Percentiles rank a stretch among this genome's conserved stretches.
Conservation (phyloP, 2,113 vertebrate genomes). For the Coturnix japonica region DNA sequence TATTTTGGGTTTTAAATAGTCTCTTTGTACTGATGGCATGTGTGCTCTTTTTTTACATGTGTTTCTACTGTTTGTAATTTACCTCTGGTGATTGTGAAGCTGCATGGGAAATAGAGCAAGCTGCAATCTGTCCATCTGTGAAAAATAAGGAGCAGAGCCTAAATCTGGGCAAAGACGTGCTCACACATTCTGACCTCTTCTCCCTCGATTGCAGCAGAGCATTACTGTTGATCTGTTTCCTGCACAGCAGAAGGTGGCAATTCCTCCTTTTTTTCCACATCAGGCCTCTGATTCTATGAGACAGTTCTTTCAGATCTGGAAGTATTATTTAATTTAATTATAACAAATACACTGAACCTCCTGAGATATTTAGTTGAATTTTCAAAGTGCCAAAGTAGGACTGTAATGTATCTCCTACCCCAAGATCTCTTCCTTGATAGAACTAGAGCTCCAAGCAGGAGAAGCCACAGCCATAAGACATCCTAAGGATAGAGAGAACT, state of each 20-base stretch:
- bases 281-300: not conserved
- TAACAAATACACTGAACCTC: not conserved
- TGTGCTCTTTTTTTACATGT: not conserved
- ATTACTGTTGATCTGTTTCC: fast-evolving
- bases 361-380: not conserved
- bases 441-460: not conserved
- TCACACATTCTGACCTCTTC: not conserved
- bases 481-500: not conserved
- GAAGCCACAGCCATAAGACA: not conserved
- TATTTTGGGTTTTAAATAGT: conserved; percentile 4
- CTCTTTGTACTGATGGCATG: not conserved
- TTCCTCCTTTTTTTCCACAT: not conserved
- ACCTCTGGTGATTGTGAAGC: not conserved
- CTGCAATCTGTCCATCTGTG: not conserved
- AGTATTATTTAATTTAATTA: not conserved
- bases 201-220: fast-evolving
- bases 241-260: not conserved
- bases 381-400: not conserved
- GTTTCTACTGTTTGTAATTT: not conserved
- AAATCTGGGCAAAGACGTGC: fast-evolving
- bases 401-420: not conserved
- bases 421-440: not conserved
- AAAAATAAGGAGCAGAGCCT: not conserved
- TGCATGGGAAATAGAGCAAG: not conserved
- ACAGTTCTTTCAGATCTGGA: not conserved